Base-by-base conservation (phyloP, 2,888 invertebrate species). In the Copidosoma aretas region DNA sequence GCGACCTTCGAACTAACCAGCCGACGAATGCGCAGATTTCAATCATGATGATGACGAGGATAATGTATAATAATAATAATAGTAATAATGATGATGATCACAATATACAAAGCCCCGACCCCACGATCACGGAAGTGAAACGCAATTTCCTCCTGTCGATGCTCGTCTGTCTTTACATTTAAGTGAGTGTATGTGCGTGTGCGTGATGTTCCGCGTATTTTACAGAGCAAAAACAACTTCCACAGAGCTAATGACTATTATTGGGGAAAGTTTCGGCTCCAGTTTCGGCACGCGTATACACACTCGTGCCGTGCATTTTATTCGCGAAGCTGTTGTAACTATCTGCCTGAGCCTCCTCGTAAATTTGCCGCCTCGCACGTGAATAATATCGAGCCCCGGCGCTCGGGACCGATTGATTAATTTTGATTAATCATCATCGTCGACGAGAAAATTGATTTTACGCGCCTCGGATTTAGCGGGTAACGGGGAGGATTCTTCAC, bases 161-260 rank as follows among this genome's bases (percentile, higher is more conserved):
- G 19, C 39, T n/a, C n/a, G n/a, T n/a, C n/a, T n/a, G n/a, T n/a
- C n/a, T n/a, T n/a, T n/a, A n/a, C n/a, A n/a, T n/a, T n/a, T n/a
- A n/a, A n/a, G 57, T 57, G 0, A 10, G 51, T 54, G 15, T 59
- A 46, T n/a, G 59, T 59, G 39, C 14, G 25, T 21, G 22, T 17
- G 49, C 22, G 1, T n/a, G 17, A 17, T 46, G 53, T 24, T 21
- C 15, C 51, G 21, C 39, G 53, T 39, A n/a, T 67, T 66, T 54
- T 41, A 19, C 64, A 61, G 61, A 60, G 57, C 63, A 62, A 60
- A 61, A 70, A 67, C 60, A 53, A 63, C 62, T 66, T 69, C 66
- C 60, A 62, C 57, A 5, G 14, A 43, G 25, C 41, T 25, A 43
- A 70, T 63, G 62, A 70, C 56, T 70, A 53, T 58, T 62, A 59